Evolutionary conservation across 2,888 invertebrate species (phyloP), one percentile per base, ranked within the genome.

Genomic region (Leucophenga montana): DNA sequence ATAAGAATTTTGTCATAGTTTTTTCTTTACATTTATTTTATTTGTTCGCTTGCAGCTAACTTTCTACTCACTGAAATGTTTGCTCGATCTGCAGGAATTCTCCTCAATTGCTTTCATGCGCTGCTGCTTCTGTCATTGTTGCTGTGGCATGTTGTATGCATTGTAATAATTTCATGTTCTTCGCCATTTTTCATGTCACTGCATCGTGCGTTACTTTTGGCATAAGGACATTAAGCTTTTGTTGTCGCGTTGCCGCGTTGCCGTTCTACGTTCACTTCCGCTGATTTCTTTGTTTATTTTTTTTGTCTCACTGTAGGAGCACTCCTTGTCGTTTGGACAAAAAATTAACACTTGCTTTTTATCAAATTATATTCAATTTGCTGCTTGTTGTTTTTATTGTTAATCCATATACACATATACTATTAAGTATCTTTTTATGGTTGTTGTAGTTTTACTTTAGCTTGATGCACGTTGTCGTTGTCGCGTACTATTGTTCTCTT

Each of bases 281-380:
- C 33, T 33, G 33, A 33, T 33, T 33, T 33, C 33, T 33, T 33
- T 33, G 3, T 31, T 31, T 59, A 11, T 31, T 59, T 20, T 6
- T 56, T 18, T 18, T 1, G 20, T 22, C 11, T 73, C 62, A 46
- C 72, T 57, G 56, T 75, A n/a, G 75, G 72, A 56, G 68, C 54
- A 62, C 8, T 54, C 68, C 70, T 66, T 68, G 57, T 18, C 69
- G 71, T 70, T 77, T 27, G 14, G 9, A 46, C 75, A 82, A 78
- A 82, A 83, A 84, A 82, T 84, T 84, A 82, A 82, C 82, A 81
- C 84, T 72, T 82, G 79, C 81, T 82, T 84, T 82, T 82, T 81
- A 83, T 84, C 77, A 78, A 83, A 82, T 83, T 83, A 81, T 82
- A 76, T 82, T 82, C 77, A 83, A 82, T 84, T 84, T 83, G 78